A percentile compares a stretch with the other conserved stretches of the same genome.
Conservation (phyloP, 2,797 vertebrate genomes). For the Phalloptychus januarius region DNA sequence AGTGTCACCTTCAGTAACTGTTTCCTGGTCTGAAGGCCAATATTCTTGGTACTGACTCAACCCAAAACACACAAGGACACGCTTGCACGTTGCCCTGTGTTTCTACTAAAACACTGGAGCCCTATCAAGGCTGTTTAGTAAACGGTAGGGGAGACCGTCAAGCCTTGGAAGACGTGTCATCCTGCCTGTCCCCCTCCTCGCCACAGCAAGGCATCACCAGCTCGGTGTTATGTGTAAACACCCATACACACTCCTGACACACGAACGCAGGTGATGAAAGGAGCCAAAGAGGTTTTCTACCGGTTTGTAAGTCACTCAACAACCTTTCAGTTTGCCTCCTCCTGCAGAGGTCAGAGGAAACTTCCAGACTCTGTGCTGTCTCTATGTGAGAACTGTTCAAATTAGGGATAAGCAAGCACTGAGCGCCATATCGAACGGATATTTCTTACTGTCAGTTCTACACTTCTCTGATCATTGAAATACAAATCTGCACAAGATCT, state of each 20-base stretch:
- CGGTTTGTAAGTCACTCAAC: constrained; percentile 46
- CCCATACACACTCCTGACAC: constrained; percentile 77
- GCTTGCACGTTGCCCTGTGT: constrained; percentile 69
- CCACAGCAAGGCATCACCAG: constrained; percentile 58
- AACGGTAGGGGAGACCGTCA: constrained; percentile 74
- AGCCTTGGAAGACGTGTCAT: constrained; percentile 74
- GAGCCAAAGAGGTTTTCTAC: constrained; percentile 37
- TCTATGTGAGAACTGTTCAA: background rate
- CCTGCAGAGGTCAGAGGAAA: constrained; percentile 57
- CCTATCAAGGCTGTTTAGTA: constrained; percentile 83
- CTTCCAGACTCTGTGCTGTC: constrained; percentile 1
- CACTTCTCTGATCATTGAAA: background rate
- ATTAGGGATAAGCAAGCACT: background rate
- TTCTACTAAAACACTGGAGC: constrained; percentile 83
- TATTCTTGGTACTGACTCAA: constrained; percentile 66
- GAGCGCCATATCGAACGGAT: background rate
- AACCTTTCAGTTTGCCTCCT: constrained; percentile 40
- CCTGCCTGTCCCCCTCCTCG: constrained; percentile 59
- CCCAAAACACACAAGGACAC: constrained; percentile 69
- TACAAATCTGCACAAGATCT: background rate
- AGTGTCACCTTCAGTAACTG: constrained; percentile 31
- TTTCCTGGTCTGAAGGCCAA: constrained; percentile 51
- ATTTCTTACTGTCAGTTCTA: background rate
- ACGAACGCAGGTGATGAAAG: constrained; percentile 68
- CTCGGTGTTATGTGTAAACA: constrained; percentile 84